These are phyloP conservation scores for Drosophila seguyi DNA, from an alignment of 1,140 invertebrate species.

Conservation along the genomic window DNA sequence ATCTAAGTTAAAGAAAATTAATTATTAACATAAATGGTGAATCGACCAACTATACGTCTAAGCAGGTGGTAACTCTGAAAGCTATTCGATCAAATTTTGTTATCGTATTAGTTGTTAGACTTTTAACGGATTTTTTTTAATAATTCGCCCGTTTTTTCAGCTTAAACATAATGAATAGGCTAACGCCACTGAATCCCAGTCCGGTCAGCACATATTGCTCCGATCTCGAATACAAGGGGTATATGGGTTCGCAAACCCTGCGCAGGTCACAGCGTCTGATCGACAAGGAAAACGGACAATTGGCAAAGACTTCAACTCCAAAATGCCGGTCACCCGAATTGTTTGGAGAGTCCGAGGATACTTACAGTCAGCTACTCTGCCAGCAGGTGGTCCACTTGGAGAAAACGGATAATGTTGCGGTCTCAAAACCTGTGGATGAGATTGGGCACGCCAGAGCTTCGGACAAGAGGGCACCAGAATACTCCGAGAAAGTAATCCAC, in stretches of 20 bases:
- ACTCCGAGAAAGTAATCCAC: not conserved
- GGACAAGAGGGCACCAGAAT: not conserved
- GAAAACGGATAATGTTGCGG: not conserved
- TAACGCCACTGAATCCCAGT: conserved; percentile 11
- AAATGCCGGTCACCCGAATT: conserved; percentile 44
- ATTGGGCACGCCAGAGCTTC: not conserved
- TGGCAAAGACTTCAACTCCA: not conserved
- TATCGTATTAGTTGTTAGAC: not conserved
- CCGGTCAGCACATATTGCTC: conserved; percentile 46
- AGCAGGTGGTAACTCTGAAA: not conserved
- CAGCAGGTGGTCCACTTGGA: not conserved
- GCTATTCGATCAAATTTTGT: not conserved
- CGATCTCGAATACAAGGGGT: not conserved
- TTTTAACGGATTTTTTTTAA: conserved; percentile 4
- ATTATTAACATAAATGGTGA: too few species aligned
- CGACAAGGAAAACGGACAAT: conserved; percentile 19
- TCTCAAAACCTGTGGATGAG: not conserved
- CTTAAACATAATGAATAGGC: conserved; percentile 8
- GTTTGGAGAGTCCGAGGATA: conserved; percentile 47
- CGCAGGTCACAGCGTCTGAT: conserved; percentile 55
- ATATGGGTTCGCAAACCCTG: conserved; percentile 8
- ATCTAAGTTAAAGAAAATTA: not conserved
- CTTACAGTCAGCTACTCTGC: conserved; percentile 29
- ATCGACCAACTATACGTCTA: not conserved
- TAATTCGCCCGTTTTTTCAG: not conserved